phyloP scores from a whole-genome alignment of 1,140 invertebrate species.

The Trissolcus basalis region DNA sequence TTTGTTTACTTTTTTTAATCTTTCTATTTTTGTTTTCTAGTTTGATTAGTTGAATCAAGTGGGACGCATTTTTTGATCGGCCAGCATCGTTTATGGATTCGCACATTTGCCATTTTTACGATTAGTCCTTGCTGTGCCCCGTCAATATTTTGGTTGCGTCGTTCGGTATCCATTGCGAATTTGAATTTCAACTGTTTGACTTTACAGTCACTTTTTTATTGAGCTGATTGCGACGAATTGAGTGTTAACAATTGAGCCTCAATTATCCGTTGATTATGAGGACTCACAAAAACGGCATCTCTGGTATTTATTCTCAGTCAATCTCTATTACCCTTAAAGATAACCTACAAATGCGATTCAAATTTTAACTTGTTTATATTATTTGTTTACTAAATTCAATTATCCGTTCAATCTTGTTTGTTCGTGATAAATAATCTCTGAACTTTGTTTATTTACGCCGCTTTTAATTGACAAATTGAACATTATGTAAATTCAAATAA shows the following conservation, averaged over 20 bases:
- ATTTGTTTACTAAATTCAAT: no score
- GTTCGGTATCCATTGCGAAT: neutral
- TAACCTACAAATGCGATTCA: neutral
- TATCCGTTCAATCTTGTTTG: no score
- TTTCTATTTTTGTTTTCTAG: no score
- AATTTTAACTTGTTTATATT: no score
- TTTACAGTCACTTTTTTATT: neutral
- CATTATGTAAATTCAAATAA: no score
- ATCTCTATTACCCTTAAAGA: neutral
- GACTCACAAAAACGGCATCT: neutral
- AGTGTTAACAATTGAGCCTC: neutral
- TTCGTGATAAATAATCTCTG: no score
- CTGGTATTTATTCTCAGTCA: neutral
- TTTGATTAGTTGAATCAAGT: no score
- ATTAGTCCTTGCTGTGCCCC: constrained; percentile 4
- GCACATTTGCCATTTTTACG: neutral
- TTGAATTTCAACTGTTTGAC: neutral
- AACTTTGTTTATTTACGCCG: no score
- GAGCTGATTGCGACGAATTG: neutral
- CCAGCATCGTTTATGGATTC: neutral
- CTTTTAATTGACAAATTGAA: no score
- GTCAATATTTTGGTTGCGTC: constrained; percentile 7
- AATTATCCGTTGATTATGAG: neutral
- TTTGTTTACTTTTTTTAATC: no score
- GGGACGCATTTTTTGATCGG: neutral